A percentile compares a stretch with the other conserved stretches of the same genome.
Evolutionary conservation across 2,113 vertebrate genomes (phyloP).

Genomic region (Plestiodon gilberti): DNA sequence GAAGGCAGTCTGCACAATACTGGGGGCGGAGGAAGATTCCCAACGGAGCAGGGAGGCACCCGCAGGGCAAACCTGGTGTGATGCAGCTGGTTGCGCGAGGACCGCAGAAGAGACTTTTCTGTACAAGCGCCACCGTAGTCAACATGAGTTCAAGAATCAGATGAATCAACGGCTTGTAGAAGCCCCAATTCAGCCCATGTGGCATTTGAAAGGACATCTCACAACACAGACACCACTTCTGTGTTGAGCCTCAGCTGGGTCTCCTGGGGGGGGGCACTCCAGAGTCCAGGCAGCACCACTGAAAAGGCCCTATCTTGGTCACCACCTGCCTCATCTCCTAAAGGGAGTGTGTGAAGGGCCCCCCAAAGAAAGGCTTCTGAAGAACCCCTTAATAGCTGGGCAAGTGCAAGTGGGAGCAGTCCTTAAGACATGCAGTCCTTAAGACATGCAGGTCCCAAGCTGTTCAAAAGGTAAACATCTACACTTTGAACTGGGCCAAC

Average conservation of each 20-base stretch:
- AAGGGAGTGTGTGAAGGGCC: too few species aligned
- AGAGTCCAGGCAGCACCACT: too few species aligned
- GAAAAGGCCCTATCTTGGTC: too few species aligned
- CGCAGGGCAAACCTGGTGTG: not conserved
- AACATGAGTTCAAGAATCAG: not conserved
- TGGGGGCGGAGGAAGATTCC: not conserved
- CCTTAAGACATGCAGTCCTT: too few species aligned
- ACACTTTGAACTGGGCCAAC: too few species aligned
- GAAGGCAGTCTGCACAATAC: not conserved
- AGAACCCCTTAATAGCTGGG: too few species aligned
- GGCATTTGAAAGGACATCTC: not conserved
- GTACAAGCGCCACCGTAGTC: not conserved
- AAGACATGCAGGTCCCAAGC: too few species aligned
- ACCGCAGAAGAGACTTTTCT: constrained; percentile 21
- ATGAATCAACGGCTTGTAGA: not conserved
- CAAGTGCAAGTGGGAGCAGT: too few species aligned
- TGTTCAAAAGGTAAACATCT: too few species aligned
- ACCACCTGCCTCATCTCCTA: too few species aligned
- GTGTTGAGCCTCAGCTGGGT: not conserved
- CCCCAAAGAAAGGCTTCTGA: too few species aligned
- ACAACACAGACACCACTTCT: not conserved
- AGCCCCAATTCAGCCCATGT: not conserved
- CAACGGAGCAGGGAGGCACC: not conserved
- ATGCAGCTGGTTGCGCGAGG: constrained; percentile 25
- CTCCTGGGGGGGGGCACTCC: too few species aligned